Evolutionary conservation across 35 echinoderm and acorn worm species (phyloP).

Genomic region (Holothuria glaberrima): DNA sequence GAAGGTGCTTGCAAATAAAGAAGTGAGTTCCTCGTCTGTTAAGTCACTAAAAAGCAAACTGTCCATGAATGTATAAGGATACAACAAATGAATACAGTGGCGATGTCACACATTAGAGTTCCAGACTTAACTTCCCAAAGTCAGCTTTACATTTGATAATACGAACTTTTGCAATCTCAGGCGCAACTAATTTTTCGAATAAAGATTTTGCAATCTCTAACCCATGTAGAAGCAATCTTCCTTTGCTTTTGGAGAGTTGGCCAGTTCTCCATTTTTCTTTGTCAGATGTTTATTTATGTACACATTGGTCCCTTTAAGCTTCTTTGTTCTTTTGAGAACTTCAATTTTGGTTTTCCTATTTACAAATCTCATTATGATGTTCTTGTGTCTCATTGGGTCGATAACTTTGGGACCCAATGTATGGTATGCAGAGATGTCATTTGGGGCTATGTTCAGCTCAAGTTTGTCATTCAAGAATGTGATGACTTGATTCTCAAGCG

Average conservation of each 20-base stretch:
- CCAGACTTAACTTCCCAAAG: neutral
- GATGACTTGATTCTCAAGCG: conserved; percentile 8
- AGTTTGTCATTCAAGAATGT: conserved; percentile 15
- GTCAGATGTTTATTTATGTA: neutral
- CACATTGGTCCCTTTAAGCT: conserved; percentile 20
- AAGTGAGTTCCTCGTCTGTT: neutral
- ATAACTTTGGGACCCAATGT: neutral
- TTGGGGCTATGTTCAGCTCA: neutral
- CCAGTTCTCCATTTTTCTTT: conserved; percentile 32
- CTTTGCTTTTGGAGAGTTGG: conserved; percentile 13
- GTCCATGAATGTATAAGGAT: neutral
- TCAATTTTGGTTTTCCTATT: conserved; percentile 14
- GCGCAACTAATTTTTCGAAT: neutral
- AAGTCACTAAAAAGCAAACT: neutral
- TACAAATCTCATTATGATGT: conserved; percentile 28
- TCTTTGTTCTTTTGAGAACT: neutral
- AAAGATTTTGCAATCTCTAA: conserved; percentile 27
- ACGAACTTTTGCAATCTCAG: neutral
- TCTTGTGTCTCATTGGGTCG: neutral
- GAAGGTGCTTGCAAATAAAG: neutral
- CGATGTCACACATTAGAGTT: neutral
- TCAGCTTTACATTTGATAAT: neutral
- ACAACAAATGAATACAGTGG: neutral
- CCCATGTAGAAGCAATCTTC: neutral
- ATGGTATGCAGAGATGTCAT: neutral